Conservation (phyloP, 1,140 invertebrate genomes). For the Drosophila willistoni region DNA sequence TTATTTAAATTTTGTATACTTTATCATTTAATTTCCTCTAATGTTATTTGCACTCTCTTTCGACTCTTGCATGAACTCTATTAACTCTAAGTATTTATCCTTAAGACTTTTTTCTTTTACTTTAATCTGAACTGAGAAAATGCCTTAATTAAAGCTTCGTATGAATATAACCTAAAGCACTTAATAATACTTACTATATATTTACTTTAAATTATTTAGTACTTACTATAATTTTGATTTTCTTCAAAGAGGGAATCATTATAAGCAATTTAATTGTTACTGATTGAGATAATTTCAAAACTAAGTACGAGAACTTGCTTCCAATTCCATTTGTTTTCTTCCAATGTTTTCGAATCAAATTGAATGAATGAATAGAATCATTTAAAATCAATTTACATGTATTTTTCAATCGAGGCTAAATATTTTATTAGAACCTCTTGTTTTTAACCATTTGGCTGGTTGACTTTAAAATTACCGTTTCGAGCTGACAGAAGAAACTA, state of each 20-base stretch:
- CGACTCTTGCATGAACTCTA: conserved; percentile 46
- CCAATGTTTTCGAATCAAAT: not conserved
- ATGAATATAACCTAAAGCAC: conserved; percentile 33
- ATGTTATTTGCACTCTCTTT: conserved; percentile 47
- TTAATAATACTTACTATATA: not conserved
- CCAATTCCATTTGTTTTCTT: not conserved
- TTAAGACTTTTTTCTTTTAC: conserved; percentile 20
- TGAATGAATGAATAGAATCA: too few relatives aligned
- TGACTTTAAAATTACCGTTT: not conserved
- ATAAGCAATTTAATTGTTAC: not conserved
- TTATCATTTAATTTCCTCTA: conserved; percentile 38
- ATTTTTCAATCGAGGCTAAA: too few relatives aligned
- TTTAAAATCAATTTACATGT: too few relatives aligned
- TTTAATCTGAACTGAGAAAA: not conserved
- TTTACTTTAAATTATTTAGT: not conserved
- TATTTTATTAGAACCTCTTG: not conserved
- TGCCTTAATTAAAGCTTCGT: conserved; percentile 35
- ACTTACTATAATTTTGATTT: not conserved
- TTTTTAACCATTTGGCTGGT: not conserved
- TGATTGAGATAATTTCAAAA: not conserved
- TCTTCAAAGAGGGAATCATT: not conserved
- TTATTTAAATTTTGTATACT: conserved; percentile 22
- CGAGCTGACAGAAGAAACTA: conserved; percentile 1
- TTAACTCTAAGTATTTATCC: conserved; percentile 27
- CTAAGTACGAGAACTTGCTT: not conserved